phyloP scores from a whole-genome alignment of 2,113 vertebrate genomes.

The Psilopsiagon aurifrons region DNA sequence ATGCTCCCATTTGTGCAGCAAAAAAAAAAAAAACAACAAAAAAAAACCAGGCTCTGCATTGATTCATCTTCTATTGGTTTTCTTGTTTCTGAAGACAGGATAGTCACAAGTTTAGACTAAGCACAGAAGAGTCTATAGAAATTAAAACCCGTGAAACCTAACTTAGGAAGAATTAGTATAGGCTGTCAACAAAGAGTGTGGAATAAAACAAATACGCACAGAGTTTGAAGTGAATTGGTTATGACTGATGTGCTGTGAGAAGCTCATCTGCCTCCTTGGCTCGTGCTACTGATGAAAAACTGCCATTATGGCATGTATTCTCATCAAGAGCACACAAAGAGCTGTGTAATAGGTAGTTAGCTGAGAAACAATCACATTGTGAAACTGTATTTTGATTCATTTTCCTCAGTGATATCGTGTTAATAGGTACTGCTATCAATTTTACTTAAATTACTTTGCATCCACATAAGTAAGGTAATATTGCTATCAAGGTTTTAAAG shows the following conservation, averaged over 20 bases:
- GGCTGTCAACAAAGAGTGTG: background rate
- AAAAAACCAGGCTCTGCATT: background rate
- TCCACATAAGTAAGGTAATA: fast-evolving
- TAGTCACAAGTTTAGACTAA: background rate
- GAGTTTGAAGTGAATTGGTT: background rate
- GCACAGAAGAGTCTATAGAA: background rate
- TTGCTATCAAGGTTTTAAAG: background rate
- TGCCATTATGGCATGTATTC: background rate
- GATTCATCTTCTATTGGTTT: background rate
- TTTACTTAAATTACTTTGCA: background rate
- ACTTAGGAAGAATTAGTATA: background rate
- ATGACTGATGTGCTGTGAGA: background rate
- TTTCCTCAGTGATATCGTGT: background rate
- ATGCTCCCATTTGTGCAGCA: background rate
- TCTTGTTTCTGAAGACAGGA: background rate
- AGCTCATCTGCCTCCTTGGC: background rate
- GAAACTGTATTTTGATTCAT: background rate
- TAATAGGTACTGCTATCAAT: background rate
- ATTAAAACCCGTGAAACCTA: background rate
- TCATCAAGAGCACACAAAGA: background rate
- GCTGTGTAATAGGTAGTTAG: background rate
- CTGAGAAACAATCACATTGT: background rate
- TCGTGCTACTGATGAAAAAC: background rate
- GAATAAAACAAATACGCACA: background rate
- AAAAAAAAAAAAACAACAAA: background rate